Evolutionary conservation across 2,888 invertebrate species (phyloP).

Genomic region (Salpingus planirostris): DNA sequence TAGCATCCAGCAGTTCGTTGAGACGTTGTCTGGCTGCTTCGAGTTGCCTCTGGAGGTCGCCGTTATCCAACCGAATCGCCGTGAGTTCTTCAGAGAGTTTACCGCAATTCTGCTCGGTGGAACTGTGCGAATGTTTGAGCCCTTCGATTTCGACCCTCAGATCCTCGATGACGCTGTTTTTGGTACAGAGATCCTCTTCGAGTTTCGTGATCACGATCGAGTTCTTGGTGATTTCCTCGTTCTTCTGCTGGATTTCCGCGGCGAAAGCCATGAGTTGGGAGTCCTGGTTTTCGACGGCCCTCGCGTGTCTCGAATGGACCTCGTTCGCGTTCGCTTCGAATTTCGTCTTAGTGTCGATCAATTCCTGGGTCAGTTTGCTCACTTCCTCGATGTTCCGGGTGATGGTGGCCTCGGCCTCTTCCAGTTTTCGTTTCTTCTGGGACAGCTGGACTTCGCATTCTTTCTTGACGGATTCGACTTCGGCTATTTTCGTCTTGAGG

Average conservation of each 20-base stretch:
- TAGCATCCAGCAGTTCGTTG: slow-evolving; percentile 37
- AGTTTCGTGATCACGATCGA: slow-evolving; percentile 19
- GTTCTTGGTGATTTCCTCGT: slow-evolving; percentile 21
- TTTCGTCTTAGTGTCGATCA: slow-evolving; percentile 19
- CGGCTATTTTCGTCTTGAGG: slow-evolving; percentile 32
- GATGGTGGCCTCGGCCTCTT: slow-evolving; percentile 41
- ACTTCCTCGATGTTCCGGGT: slow-evolving; percentile 19
- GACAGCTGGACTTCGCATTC: slow-evolving; percentile 23
- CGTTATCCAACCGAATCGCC: slow-evolving; percentile 3
- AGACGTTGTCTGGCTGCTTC: slow-evolving; percentile 33
- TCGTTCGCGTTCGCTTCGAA: slow-evolving; percentile 17
- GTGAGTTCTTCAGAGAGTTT: slow-evolving; percentile 1
- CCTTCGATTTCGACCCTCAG: slow-evolving; percentile 21
- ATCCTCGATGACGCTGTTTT: slow-evolving; percentile 22
- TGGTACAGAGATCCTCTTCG: slow-evolving; percentile 21
- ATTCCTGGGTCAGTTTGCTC: slow-evolving; percentile 20
- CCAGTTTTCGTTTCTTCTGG: slow-evolving; percentile 40
- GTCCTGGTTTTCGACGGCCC: slow-evolving; percentile 21
- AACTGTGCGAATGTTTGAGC: background rate
- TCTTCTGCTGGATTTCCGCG: slow-evolving; percentile 24
- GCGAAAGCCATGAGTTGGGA: slow-evolving; percentile 20
- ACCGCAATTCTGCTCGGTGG: slow-evolving; percentile 3
- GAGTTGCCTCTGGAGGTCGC: slow-evolving; percentile 17
- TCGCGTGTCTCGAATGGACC: slow-evolving; percentile 15
- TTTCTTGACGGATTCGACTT: slow-evolving; percentile 35